Conservation (phyloP, 1,140 invertebrate genomes). For the Papilio glaucus region DNA sequence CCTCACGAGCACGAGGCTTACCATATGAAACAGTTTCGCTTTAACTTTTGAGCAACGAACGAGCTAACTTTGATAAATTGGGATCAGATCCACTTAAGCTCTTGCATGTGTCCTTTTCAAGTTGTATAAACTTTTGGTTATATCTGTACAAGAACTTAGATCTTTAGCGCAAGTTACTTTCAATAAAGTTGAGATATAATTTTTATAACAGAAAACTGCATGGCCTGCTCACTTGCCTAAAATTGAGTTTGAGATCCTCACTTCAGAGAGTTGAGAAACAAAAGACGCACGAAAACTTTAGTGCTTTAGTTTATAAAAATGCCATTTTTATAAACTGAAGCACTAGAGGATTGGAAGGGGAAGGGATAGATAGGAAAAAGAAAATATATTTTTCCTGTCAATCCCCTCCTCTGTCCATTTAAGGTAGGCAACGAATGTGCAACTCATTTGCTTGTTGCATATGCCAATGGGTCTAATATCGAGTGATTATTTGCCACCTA, state of each 20-base stretch:
- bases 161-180: background rate
- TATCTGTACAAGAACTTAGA: background rate
- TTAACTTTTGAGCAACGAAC: background rate
- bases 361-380: too few relatives aligned
- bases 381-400: too few relatives aligned
- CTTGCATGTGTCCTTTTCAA: background rate
- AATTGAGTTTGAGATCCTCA: too few relatives aligned
- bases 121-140: background rate
- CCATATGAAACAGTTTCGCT: background rate
- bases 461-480: too few relatives aligned
- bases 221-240: background rate
- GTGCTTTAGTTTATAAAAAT: background rate
- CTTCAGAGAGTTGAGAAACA: too few relatives aligned
- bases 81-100: constrained; percentile 4
- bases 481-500: too few relatives aligned
- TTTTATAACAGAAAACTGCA: background rate
- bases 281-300: too few relatives aligned
- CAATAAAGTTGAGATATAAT: background rate
- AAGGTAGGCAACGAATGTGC: too few relatives aligned
- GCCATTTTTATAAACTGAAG: too few relatives aligned
- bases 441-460: too few relatives aligned
- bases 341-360: too few relatives aligned
- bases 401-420: too few relatives aligned
- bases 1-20: background rate
- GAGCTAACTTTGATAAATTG: background rate